These are phyloP conservation scores for Glareola pratincola DNA, from an alignment of 2,113 vertebrate genomes.

Conservation along the genomic window DNA sequence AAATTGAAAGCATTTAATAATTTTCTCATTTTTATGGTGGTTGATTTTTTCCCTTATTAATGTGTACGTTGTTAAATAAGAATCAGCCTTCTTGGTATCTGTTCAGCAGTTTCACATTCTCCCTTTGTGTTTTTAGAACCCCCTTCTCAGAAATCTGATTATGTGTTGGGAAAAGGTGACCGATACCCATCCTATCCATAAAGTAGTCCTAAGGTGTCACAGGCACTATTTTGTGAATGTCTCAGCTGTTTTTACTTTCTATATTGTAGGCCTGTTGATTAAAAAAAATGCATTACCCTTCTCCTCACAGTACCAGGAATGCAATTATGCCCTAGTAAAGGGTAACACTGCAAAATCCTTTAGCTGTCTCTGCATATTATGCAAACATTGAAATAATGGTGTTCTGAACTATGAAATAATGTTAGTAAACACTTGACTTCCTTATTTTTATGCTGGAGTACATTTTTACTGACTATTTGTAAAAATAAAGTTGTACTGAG, in stretches of 20 bases:
- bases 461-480: neutral
- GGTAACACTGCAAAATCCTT: neutral
- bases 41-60: neutral
- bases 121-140: neutral
- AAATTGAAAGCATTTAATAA: neutral
- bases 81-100: neutral
- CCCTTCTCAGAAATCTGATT: neutral
- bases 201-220: rapidly evolving
- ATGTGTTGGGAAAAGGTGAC: neutral
- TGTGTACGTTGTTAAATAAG: neutral
- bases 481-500: neutral
- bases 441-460: neutral
- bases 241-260: neutral
- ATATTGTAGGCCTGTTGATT: neutral
- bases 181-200: neutral
- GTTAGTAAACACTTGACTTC: neutral
- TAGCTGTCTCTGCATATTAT: neutral
- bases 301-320: neutral
- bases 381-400: neutral
- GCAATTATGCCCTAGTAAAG: neutral
- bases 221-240: neutral
- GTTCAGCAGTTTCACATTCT: neutral
- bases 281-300: neutral
- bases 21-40: neutral
- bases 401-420: neutral